Evolutionary conservation across 2,888 invertebrate species (phyloP).

Genomic region (Allophyes oxyacanthae): DNA sequence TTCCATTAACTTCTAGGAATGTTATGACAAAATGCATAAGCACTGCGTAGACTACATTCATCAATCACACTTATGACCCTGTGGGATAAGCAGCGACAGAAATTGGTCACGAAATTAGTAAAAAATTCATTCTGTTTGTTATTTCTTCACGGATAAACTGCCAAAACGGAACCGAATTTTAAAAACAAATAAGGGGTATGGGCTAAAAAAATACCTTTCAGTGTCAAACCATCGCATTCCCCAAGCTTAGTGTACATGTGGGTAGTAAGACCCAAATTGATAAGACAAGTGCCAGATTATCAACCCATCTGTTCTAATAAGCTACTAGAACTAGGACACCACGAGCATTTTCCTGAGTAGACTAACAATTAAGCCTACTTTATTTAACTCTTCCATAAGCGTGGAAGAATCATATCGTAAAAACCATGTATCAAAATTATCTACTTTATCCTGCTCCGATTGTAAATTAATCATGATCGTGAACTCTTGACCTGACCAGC

Average conservation of each 20-base stretch:
- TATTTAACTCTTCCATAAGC: too few species aligned
- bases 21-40: conserved; percentile 63
- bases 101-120: not conserved
- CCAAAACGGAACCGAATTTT: too few species aligned
- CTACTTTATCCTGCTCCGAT: conserved; percentile 5
- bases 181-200: too few species aligned
- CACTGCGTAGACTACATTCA: conserved; percentile 17
- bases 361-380: too few species aligned
- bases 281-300: not conserved
- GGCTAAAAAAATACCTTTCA: too few species aligned
- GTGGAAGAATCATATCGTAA: not conserved
- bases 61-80: not conserved
- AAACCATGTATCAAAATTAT: not conserved
- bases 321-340: too few species aligned
- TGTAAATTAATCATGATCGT: conserved; percentile 8
- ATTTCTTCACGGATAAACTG: too few species aligned
- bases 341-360: too few species aligned
- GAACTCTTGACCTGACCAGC: not conserved
- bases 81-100: not conserved
- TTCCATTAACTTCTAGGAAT: conserved; percentile 79
- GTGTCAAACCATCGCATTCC: too few species aligned
- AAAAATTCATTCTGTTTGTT: too few species aligned
- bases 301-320: too few species aligned
- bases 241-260: not conserved
- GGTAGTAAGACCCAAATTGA: not conserved